Base-by-base conservation (phyloP, 2,113 vertebrate species). In the Xenopus laevis region DNA sequence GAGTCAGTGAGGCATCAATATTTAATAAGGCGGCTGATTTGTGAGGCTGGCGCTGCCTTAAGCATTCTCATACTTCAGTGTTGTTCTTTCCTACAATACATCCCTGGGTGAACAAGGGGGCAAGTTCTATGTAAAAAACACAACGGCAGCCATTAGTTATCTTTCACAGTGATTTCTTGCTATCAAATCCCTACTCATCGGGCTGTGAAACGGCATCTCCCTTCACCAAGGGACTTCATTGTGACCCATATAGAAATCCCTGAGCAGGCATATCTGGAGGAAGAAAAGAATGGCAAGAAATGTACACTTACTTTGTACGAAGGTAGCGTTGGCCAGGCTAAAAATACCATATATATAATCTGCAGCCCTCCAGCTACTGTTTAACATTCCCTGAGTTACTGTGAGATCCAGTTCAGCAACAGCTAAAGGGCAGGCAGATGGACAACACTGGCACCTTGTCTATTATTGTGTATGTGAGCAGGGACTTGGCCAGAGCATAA, bases 1-100 rank as follows among this genome's bases (percentile, higher is more conserved):
- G 85, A 84, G 87, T 88, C 86, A 86, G 85, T 77, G 75, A 59
- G 61, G n/a, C 79, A 89, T 93, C 80, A 91, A 93, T 93, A 85
- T 92, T 93, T 93, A 91, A 93, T 92, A 83, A 82, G 84, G 82
- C 65, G 71, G 69, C 75, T 72, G 64, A 68, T 66, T 77, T 64
- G 59, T 57, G 50, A 55, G 61, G 65, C 65, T 20, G 74, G 67
- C 59, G 27, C 46, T 64, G 66, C 68, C 68, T 59, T 64, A 52
- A 77, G 74, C 59, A 70, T 63, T 60, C 47, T 63, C 20, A 70
- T 70, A 52, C 47, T 77, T 64, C 64, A 27, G 53, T 70, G 64
- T 69, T 77, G 70, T 61, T 77, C 74, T 53, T 50, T 67, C n/a
- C n/a, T 23, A 50, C 20, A 5, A 50, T 47, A 70, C 58, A 69